phyloP scores from a whole-genome alignment of 1,140 invertebrate genomes.

The Augochlora pura region DNA sequence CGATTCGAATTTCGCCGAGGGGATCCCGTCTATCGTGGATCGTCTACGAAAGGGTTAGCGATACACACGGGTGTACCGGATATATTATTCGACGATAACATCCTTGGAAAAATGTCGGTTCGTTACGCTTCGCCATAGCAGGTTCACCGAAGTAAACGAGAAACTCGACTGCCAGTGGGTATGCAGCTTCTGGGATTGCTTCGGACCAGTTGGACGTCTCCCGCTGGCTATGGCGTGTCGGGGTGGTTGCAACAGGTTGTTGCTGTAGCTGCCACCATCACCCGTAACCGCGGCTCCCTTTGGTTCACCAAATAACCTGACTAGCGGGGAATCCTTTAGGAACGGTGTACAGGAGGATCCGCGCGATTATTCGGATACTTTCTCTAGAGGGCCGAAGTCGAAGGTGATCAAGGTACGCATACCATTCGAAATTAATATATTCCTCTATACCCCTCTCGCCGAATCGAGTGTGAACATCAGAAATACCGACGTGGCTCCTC shows the following conservation, averaged over 20 bases:
- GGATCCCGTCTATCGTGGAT: too few relatives aligned
- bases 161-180: conserved; percentile 23
- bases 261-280: conserved; percentile 52
- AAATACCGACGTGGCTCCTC: neutral
- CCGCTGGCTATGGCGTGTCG: conserved; percentile 59
- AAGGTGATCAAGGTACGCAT: conserved; percentile 29
- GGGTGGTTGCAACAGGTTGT: conserved; percentile 73
- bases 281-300: conserved; percentile 37
- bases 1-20: neutral
- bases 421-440: conserved; percentile 26
- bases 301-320: conserved; percentile 35
- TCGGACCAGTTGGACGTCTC: conserved; percentile 52
- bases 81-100: neutral
- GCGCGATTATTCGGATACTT: conserved; percentile 23
- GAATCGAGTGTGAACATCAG: neutral
- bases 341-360: conserved; percentile 3
- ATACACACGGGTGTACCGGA: too few relatives aligned
- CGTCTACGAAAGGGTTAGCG: too few relatives aligned
- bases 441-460: neutral
- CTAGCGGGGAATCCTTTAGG: conserved; percentile 18
- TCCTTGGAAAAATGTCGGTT: neutral
- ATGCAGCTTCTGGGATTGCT: conserved; percentile 48
- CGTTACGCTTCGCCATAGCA: neutral
- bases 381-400: conserved; percentile 18
- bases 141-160: conserved; percentile 20